Percentiles rank a stretch among this genome's conserved stretches.
phyloP scores from a whole-genome alignment of 2,113 vertebrate genomes.

The Cyanoderma ruficeps region DNA sequence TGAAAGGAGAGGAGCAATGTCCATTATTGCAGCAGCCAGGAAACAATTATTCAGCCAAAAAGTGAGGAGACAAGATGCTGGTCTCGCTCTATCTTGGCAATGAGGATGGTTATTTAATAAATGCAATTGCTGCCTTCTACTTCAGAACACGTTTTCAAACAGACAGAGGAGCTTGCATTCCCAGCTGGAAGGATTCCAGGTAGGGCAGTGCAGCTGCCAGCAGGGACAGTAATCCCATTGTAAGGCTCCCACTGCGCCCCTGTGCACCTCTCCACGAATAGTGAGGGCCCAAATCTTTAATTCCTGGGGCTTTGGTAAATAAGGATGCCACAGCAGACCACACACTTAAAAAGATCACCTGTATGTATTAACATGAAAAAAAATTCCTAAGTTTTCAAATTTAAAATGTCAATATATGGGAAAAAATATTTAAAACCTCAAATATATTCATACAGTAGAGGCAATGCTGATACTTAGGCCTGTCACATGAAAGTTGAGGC shows the following conservation, averaged over 20 bases:
- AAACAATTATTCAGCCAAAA: background rate
- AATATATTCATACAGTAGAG: background rate
- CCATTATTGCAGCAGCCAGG: background rate
- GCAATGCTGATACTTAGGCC: background rate
- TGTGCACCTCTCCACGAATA: background rate
- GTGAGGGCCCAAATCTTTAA: background rate
- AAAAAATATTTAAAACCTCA: background rate
- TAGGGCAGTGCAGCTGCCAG: background rate
- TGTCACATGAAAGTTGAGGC: background rate
- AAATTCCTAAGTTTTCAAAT: background rate
- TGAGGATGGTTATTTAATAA: background rate
- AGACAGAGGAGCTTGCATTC: background rate
- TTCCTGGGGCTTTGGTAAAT: background rate
- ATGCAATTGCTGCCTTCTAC: background rate
- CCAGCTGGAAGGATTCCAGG: background rate
- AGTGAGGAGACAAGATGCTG: background rate
- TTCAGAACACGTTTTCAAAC: background rate
- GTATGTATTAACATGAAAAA: background rate
- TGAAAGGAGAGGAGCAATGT: background rate
- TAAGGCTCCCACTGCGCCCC: background rate
- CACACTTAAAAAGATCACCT: background rate
- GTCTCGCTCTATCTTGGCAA: background rate
- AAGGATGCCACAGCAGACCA: background rate
- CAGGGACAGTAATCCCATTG: background rate
- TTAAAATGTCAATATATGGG: background rate